Evolutionary conservation across 2,113 vertebrate genomes (phyloP), one percentile per base, ranked within the genome.

Genomic region (Embiotoca jacksoni): DNA sequence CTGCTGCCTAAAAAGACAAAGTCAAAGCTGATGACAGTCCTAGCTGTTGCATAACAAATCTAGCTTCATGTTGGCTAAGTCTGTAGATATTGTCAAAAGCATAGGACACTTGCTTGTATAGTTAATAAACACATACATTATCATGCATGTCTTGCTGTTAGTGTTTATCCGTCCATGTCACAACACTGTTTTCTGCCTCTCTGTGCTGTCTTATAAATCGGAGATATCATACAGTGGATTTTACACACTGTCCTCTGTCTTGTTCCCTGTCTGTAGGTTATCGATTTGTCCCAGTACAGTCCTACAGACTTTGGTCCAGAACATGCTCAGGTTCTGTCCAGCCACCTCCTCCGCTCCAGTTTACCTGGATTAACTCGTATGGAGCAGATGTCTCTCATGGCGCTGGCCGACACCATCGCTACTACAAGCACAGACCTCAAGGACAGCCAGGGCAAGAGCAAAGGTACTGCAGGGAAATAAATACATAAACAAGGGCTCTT

Each of bases 351-450:
- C 83, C 96, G 98, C 90, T 97, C 97, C 66, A 98, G 98, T 86
- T 93, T 99, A 78, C 98, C 98, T 80, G 98, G 98, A 50, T 94
- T 99, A 85, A 98, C 96, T 13, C 93, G 97, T 32, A 97, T 98
- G 94, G 98, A 99, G 75, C 98, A 99, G 88, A 99, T 99, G 98
- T 99, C 96, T 47, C 86, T 99, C 78, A 98, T 99, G 97, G 98
- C 98, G 0, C 92, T 99, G 60, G 98, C 97, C 6, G 98, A 99
- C 92, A 99, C 98, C 46, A 96, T 99, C 72, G 97, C 98, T 62
- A 97, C 96, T 74, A 98, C 97, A 69, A 99, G 97, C 93, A 99
- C 97, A 57, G 97, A 99, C 86, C 95, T 98, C 53, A 95, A 96
- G 85, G 96, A 97, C 88, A 97, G 95, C 93, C 96, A 97, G 92